Evolutionary conservation across 2,888 invertebrate genomes (phyloP).

Genomic region (Micoletzkya japonica): DNA sequence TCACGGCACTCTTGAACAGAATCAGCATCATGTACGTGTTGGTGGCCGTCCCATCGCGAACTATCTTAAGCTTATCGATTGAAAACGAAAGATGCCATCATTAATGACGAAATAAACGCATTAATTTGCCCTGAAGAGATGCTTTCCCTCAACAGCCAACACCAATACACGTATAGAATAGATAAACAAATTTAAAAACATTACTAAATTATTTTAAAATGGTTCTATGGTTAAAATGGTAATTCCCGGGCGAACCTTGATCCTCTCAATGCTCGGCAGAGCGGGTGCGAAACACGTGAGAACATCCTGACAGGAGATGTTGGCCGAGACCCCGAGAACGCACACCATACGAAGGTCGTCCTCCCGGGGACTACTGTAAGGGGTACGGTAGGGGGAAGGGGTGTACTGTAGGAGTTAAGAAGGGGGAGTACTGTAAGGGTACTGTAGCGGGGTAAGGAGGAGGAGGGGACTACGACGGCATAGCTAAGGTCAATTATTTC

Average conservation of each 20-base stretch:
- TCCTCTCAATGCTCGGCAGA: conserved; percentile 20
- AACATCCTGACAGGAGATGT: conserved; percentile 88
- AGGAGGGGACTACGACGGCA: not conserved
- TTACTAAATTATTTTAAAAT: too few relatives aligned
- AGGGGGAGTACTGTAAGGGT: not conserved
- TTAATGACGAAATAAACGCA: too few relatives aligned
- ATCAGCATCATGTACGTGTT: conserved; percentile 97
- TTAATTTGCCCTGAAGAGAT: too few relatives aligned
- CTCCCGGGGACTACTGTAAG: conserved; percentile 41
- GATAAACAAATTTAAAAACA: too few relatives aligned
- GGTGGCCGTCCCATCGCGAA: conserved; percentile 83
- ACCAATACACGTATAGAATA: not conserved
- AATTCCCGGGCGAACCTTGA: conserved; percentile 16
- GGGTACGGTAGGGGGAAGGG: not conserved
- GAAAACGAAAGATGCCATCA: too few relatives aligned
- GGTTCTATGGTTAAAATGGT: too few relatives aligned
- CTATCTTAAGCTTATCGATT: conserved; percentile 75
- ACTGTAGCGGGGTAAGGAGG: not conserved
- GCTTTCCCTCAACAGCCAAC: not conserved
- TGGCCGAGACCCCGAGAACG: conserved; percentile 84
- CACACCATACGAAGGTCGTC: conserved; percentile 81
- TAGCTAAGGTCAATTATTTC: not conserved
- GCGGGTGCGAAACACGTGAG: conserved; percentile 74
- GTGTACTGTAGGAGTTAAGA: conserved; percentile 13
- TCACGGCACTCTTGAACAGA: conserved; percentile 74